Conservation (phyloP, 2,888 invertebrate species). For the Syrphus vitripennis region DNA sequence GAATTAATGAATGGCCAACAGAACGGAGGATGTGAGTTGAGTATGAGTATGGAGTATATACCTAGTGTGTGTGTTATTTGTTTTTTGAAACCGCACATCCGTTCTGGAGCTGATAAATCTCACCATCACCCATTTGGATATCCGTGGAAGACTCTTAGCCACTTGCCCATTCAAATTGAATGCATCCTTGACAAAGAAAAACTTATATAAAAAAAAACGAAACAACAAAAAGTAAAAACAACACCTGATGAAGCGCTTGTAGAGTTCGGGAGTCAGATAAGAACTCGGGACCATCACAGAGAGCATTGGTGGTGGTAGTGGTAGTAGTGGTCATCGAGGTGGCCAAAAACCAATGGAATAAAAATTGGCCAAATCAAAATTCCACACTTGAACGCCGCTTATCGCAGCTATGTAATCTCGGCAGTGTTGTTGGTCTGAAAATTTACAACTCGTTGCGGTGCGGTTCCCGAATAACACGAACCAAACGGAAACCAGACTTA, state of each 20-base stretch:
- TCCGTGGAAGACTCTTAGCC: conserved; percentile 41
- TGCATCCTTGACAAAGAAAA: conserved; percentile 44
- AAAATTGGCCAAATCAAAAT: conserved; percentile 73
- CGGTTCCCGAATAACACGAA: conserved; percentile 50
- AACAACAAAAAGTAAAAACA: conserved; percentile 24
- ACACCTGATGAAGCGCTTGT: conserved; percentile 67
- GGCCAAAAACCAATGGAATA: conserved; percentile 72
- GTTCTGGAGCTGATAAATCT: conserved; percentile 68
- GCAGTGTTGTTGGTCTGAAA: conserved; percentile 64
- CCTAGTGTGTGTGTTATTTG: conserved; percentile 60
- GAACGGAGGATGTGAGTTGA: conserved; percentile 54
- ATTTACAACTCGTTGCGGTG: conserved; percentile 66
- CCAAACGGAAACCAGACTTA: conserved; percentile 61
- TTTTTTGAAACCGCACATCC: conserved; percentile 68
- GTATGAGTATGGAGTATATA: no score
- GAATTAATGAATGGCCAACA: conserved; percentile 68
- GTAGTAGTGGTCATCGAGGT: conserved; percentile 57
- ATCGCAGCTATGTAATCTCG: conserved; percentile 68
- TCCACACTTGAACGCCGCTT: conserved; percentile 72
- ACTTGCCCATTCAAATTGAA: conserved; percentile 67
- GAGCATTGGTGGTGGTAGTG: background rate
- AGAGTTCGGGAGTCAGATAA: conserved; percentile 58
- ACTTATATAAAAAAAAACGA: background rate
- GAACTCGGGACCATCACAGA: background rate
- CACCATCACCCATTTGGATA: conserved; percentile 56